phyloP scores from a whole-genome alignment of 2,888 invertebrate species.

The Aelia acuminata region DNA sequence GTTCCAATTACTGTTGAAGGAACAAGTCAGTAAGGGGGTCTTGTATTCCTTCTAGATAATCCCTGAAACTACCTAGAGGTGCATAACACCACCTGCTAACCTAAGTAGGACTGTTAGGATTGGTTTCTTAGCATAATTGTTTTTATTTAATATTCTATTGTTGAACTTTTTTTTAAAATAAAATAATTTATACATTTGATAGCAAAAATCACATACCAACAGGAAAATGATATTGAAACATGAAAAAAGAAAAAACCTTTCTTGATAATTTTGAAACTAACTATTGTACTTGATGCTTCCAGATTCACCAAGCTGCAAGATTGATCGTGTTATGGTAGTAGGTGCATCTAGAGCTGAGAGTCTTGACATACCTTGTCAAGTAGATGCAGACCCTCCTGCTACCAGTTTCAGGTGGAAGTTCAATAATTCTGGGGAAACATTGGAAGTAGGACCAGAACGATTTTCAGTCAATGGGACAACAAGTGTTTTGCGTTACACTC shows the following conservation, averaged over 20 bases:
- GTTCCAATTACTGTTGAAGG: too few species aligned
- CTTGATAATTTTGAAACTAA: constrained; percentile 62
- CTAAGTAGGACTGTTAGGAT: too few species aligned
- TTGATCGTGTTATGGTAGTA: constrained; percentile 84
- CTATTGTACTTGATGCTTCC: constrained; percentile 66
- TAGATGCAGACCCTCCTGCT: constrained; percentile 92
- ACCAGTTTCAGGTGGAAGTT: constrained; percentile 91
- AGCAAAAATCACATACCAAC: too few species aligned
- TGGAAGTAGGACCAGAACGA: constrained; percentile 84
- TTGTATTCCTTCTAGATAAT: too few species aligned
- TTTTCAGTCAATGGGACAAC: constrained; percentile 83
- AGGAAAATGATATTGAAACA: neutral
- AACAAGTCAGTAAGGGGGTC: too few species aligned
- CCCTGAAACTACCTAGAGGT: too few species aligned
- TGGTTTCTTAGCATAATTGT: too few species aligned
- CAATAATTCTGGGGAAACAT: constrained; percentile 91
- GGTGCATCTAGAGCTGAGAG: constrained; percentile 91
- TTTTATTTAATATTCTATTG: too few species aligned
- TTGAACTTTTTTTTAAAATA: too few species aligned
- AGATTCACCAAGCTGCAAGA: constrained; percentile 88
- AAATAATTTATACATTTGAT: too few species aligned
- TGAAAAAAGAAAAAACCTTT: neutral
- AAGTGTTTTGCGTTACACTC: constrained; percentile 73
- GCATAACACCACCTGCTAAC: too few species aligned
- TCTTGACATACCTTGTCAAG: constrained; percentile 88